A percentile compares a stretch with the other conserved stretches of the same genome.
phyloP scores from a whole-genome alignment of 2,797 vertebrate genomes.

The Octomys mimax region DNA sequence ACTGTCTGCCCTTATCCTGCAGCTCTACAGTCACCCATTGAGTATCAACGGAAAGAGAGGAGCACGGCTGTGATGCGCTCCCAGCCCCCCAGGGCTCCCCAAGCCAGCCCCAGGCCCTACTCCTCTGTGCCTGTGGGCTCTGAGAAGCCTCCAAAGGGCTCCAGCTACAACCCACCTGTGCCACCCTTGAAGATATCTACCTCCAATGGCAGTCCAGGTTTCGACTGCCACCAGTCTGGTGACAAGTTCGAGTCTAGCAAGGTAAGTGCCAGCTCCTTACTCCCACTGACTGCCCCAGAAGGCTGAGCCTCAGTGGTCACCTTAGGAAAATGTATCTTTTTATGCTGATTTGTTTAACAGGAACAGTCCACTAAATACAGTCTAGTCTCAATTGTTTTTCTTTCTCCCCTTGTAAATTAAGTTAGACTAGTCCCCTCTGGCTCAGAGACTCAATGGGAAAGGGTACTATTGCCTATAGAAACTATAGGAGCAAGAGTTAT shows the following conservation, averaged over 20 bases:
- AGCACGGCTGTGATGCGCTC: slow-evolving; percentile 93
- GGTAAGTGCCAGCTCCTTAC: slow-evolving; percentile 87
- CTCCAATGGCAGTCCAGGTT: slow-evolving; percentile 95
- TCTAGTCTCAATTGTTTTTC: slow-evolving; percentile 39
- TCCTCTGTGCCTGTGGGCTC: slow-evolving; percentile 91
- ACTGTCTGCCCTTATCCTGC: slow-evolving; percentile 65
- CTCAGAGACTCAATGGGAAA: not conserved
- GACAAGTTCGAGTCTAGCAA: slow-evolving; percentile 92
- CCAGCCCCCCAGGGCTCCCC: slow-evolving; percentile 90
- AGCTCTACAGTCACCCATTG: slow-evolving; percentile 98
- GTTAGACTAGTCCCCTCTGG: not conserved
- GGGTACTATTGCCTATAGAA: not conserved
- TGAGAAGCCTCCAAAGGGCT: slow-evolving; percentile 92
- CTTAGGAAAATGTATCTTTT: not conserved
- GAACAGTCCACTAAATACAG: not conserved
- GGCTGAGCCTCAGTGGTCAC: not conserved
- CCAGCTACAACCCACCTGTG: slow-evolving; percentile 90
- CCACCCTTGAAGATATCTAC: slow-evolving; percentile 94
- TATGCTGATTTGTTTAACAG: not conserved
- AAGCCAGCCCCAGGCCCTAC: slow-evolving; percentile 91
- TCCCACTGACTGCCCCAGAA: not conserved
- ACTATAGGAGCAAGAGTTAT: not conserved
- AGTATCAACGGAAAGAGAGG: slow-evolving; percentile 95
- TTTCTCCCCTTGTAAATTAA: slow-evolving; percentile 1
- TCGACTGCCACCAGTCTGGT: slow-evolving; percentile 90